Evolutionary conservation across 2,888 invertebrate genomes (phyloP).

Genomic region (Acanthosepion pharaonis): DNA sequence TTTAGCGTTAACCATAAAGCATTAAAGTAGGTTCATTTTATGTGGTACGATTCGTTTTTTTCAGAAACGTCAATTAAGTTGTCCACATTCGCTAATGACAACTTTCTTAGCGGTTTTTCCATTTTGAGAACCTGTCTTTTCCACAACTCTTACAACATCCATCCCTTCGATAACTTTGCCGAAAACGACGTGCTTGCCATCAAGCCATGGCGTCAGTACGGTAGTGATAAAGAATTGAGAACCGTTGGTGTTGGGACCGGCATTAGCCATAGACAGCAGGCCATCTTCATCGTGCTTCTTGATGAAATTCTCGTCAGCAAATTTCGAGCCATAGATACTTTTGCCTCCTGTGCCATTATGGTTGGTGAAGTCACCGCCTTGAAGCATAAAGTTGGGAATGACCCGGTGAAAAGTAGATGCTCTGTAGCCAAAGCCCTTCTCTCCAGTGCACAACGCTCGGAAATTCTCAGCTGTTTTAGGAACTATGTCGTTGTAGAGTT

Average conservation of each 20-base stretch:
- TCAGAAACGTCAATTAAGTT: constrained; percentile 47
- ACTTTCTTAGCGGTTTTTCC: constrained; percentile 57
- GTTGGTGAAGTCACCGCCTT: constrained; percentile 74
- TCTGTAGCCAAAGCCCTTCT: constrained; percentile 76
- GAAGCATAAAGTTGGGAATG: constrained; percentile 74
- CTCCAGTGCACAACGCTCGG: constrained; percentile 92
- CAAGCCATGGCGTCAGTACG: constrained; percentile 93
- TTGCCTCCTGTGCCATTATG: constrained; percentile 82
- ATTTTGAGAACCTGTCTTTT: constrained; percentile 77
- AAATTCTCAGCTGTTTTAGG: constrained; percentile 81
- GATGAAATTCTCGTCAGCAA: constrained; percentile 96
- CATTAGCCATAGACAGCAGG: constrained; percentile 95
- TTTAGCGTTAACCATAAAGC: no score
- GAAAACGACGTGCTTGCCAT: constrained; percentile 95
- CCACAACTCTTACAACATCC: constrained; percentile 87
- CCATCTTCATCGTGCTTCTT: constrained; percentile 94
- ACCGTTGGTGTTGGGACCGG: constrained; percentile 95
- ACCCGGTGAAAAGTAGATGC: constrained; percentile 73
- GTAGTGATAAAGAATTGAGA: constrained; percentile 93
- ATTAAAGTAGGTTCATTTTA: neutral
- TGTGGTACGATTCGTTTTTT: neutral
- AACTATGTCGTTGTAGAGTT: neutral
- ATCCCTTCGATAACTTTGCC: constrained; percentile 92
- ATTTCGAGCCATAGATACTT: constrained; percentile 96
- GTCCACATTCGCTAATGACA: constrained; percentile 59